These are phyloP conservation scores for Crotalus viridis DNA, from an alignment of 2,113 vertebrate genomes.

Conservation along the genomic window DNA sequence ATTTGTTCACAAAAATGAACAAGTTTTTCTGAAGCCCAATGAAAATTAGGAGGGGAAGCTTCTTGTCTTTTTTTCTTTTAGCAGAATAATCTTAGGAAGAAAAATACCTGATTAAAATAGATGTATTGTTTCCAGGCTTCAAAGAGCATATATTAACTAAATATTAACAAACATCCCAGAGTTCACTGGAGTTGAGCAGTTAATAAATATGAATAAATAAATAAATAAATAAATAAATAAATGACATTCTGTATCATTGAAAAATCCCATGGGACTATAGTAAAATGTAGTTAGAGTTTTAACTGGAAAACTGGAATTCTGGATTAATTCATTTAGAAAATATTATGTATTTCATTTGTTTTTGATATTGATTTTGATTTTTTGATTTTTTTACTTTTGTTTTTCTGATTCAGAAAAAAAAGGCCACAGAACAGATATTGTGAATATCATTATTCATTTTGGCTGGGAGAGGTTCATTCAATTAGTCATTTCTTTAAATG, in stretches of 20 bases:
- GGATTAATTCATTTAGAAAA: slow-evolving; percentile 17
- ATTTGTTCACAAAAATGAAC: slow-evolving; percentile 23
- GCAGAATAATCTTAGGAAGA: slow-evolving; percentile 13
- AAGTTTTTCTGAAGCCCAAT: slow-evolving; percentile 16
- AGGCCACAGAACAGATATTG: neutral
- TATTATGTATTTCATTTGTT: neutral
- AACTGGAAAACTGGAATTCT: slow-evolving; percentile 37
- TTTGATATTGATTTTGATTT: neutral
- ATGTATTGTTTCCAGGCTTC: slow-evolving; percentile 23
- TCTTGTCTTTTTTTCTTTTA: neutral
- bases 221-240: neutral
- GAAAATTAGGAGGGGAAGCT: rapidly evolving
- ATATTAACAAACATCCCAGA: neutral
- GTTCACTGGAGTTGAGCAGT: too few relatives aligned
- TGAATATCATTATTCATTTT: slow-evolving; percentile 55
- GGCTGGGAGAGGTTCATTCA: slow-evolving; percentile 34
- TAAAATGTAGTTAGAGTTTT: slow-evolving; percentile 47
- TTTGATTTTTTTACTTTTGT: neutral
- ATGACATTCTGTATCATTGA: slow-evolving; percentile 29
- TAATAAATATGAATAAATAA: neutral
- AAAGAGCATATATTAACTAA: slow-evolving; percentile 21
- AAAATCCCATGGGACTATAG: slow-evolving; percentile 43
- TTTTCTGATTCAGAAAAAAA: neutral
- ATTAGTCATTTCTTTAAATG: slow-evolving; percentile 26
- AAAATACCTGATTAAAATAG: neutral